phyloP scores from a whole-genome alignment of 1,140 invertebrate species.

The Hycleus cichorii region DNA sequence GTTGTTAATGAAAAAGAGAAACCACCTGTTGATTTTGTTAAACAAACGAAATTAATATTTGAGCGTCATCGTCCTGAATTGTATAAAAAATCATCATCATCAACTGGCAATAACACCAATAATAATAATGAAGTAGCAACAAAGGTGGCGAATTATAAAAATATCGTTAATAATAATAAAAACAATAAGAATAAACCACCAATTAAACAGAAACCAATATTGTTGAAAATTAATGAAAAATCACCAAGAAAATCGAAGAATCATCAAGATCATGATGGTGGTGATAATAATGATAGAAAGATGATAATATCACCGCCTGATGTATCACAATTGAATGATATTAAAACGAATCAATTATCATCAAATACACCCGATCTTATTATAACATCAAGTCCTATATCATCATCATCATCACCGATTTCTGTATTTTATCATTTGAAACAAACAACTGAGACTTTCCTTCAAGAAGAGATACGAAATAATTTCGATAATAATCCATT shows the following conservation, averaged over 20 bases:
- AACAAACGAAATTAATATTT: conserved; percentile 75
- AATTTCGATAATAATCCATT: background rate
- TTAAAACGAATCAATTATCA: conserved; percentile 16
- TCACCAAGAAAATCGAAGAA: conserved; percentile 21
- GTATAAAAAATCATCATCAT: conserved; percentile 41
- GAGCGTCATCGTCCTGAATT: conserved; percentile 56
- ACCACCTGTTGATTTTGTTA: conserved; percentile 77
- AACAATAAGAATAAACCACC: conserved; percentile 42
- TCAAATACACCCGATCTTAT: conserved; percentile 39
- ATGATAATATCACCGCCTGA: conserved; percentile 30
- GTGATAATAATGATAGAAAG: conserved; percentile 15
- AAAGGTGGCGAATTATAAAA: conserved; percentile 58
- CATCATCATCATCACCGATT: conserved; percentile 13
- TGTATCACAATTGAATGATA: conserved; percentile 27
- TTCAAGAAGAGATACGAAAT: conserved; percentile 26
- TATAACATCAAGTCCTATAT: conserved; percentile 35
- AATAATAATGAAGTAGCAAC: conserved; percentile 53
- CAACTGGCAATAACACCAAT: conserved; percentile 10
- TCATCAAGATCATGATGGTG: conserved; percentile 19
- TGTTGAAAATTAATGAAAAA: conserved; percentile 14
- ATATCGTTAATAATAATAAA: conserved; percentile 50
- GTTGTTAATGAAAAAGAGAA: conserved; percentile 71
- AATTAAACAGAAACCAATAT: conserved; percentile 40
- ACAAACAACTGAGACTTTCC: conserved; percentile 26
- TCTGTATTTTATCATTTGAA: conserved; percentile 2